Base-by-base conservation (phyloP, 1,140 invertebrate species). In the Trigoniulus corallinus region DNA sequence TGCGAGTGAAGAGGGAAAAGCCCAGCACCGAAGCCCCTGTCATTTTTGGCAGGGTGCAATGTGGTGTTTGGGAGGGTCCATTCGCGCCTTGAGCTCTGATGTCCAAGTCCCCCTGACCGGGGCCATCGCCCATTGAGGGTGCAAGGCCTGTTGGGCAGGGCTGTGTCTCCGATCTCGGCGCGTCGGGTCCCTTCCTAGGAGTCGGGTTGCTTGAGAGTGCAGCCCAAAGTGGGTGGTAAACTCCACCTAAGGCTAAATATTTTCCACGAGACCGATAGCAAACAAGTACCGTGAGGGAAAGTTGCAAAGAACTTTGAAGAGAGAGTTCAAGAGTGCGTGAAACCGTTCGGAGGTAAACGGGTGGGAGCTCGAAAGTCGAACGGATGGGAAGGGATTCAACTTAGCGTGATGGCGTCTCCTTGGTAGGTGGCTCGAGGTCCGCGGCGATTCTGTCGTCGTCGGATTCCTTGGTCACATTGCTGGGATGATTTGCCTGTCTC, bases 261-360 rank as follows among this genome's bases (percentile, higher is more conserved):
- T 72, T 55, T 67, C 70, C 74, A 73, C 71, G 79, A 83, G 78
- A 80, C 80, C 79, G 79, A 85, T 82, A 85, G 81, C 76, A 72
- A 79, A 85, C 80, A 83, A 86, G 81, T 85, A 84, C 80, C 77
- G 81, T 81, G 80, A 84, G 78, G 82, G 80, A 84, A 85, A 84
- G 79, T 49, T 49, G 48, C 15, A 49, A 44, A 49, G 48, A 49
- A 49, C 48, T 49, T 81, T 84, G 80, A 82, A 83, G 74, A 84
- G 79, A 82, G 81, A 83, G 81, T 82, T 80, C 59, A 84, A 83
- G 67, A 82, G 80, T 78, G 77, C 77, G 77, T 82, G 80, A 82
- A 83, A 82, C 74, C 73, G 75, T 71, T 75, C 67, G 75, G 73
- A 73, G 74, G 76, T 72, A 81, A 81, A 77, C 77, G 67, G 64